Evolutionary conservation across 2,888 invertebrate species (phyloP).

Genomic region (Heteromyza rotundicornis): DNA sequence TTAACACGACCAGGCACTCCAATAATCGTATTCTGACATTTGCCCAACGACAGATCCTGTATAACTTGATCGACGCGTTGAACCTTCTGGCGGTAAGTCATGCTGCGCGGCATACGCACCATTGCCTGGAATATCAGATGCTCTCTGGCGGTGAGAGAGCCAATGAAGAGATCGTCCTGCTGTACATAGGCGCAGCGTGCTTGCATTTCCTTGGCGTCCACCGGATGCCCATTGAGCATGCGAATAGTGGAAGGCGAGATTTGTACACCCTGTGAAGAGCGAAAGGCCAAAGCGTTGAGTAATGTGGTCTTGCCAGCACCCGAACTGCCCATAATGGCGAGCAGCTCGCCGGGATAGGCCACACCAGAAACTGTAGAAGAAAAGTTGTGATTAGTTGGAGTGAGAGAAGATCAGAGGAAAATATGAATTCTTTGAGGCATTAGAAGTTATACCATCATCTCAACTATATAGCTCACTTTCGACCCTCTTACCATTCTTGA

Average conservation of each 20-base stretch:
- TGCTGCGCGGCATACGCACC: conserved; percentile 81
- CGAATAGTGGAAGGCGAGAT: conserved; percentile 66
- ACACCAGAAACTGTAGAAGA: conserved; percentile 77
- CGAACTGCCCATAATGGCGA: conserved; percentile 88
- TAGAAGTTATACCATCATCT: no score
- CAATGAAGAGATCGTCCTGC: conserved; percentile 92
- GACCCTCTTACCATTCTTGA: conserved; percentile 72
- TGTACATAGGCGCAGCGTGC: conserved; percentile 90
- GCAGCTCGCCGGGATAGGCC: conserved; percentile 83
- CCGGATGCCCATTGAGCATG: conserved; percentile 77
- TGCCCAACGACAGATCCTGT: conserved; percentile 81
- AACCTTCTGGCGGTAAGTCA: conserved; percentile 77
- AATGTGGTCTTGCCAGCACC: conserved; percentile 96
- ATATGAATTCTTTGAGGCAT: neutral
- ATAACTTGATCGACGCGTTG: conserved; percentile 86
- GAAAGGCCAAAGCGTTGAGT: conserved; percentile 85
- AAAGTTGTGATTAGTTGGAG: neutral
- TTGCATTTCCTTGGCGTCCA: conserved; percentile 74
- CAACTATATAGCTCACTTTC: no score
- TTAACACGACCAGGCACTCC: conserved; percentile 86
- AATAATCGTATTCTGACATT: conserved; percentile 90
- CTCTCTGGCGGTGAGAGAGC: conserved; percentile 86
- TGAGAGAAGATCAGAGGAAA: neutral
- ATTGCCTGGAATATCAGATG: conserved; percentile 89
- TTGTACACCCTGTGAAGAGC: conserved; percentile 74